phyloP scores from a whole-genome alignment of 2,888 invertebrate species.

The Germaria angustata region DNA sequence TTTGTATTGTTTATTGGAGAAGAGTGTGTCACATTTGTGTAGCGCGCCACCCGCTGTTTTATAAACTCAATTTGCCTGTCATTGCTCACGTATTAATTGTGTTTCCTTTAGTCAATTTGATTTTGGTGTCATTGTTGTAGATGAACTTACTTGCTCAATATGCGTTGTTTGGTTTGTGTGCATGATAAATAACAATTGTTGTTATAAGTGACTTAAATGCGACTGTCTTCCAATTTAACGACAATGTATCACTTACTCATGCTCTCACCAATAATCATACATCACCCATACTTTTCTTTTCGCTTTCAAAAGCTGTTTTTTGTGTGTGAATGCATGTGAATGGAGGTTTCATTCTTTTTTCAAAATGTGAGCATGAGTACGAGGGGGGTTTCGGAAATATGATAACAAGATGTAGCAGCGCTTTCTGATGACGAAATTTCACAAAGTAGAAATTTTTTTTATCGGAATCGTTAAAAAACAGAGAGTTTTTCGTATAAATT shows the following conservation, averaged over 20 bases:
- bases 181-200: constrained; percentile 38
- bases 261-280: neutral
- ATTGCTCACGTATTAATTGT: constrained; percentile 64
- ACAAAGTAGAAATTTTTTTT: too few relatives aligned
- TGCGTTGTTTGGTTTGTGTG: neutral
- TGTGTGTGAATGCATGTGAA: neutral
- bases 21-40: constrained; percentile 9
- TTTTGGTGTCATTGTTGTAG: constrained; percentile 25
- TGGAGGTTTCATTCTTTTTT: neutral
- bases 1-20: neutral
- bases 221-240: constrained; percentile 55
- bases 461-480: too few relatives aligned
- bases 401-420: neutral
- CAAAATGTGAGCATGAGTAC: neutral
- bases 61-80: constrained; percentile 71
- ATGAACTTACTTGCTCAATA: neutral
- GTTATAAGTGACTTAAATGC: constrained; percentile 60
- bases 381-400: neutral
- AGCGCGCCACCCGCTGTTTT: constrained; percentile 69
- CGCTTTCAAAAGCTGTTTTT: neutral
- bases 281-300: constrained; percentile 31
- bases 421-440: too few relatives aligned
- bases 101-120: constrained; percentile 44
- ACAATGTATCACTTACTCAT: constrained; percentile 35
- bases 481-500: too few relatives aligned